Base-by-base conservation (phyloP, 2,113 vertebrate genomes). In the Pandion haliaetus region DNA sequence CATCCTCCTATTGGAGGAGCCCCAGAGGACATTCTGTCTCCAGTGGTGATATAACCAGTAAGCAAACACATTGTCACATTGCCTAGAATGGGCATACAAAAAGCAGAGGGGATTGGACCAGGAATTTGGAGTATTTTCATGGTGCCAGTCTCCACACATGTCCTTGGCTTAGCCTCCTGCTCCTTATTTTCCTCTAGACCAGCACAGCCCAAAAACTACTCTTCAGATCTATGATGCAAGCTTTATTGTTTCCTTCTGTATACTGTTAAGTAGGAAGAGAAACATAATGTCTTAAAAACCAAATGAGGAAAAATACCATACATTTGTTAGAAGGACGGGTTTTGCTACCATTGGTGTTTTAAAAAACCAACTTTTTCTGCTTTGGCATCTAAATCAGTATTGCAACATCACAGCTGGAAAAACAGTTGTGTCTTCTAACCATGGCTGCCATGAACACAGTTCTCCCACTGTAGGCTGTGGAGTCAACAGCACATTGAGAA, bases 181-280 rank as follows among this genome's bases (percentile, higher is more conserved):
- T 95, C 81, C 78, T 74, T 69, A 66, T 94, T 94, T 95, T 95
- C 61, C 54, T 76, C 77, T 66, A 89, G 74, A 94, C 49, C 62
- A 93, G 34, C 67, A 52, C 47, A 80, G 45, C 77, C 49, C 65
- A 52, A 89, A 73, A 91, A 49, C 77, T 91, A 57, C 77, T 94
- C 86, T 84, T 93, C 94, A 95, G 89, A 93, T 76, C 74, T 83
- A 40, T 87, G 89, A 94, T 80, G 93, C 86, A 86, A 94, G 52
- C 66, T 96, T 96, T 93, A 97, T 97, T 97, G 93, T 91, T 97
- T 95, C 73, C 81, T 94, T 97, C 90, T 94, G 88, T 61, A 95
- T 89, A 85, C 61, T 94, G 94, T 62, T 96, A 94, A 94, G 72
- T 72, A 93, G 86, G 93, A 94, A 94, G 89, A 89, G 84, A 96